Evolutionary conservation across 2,113 vertebrate species (phyloP).

Genomic region (Trochalopteron elliotii): DNA sequence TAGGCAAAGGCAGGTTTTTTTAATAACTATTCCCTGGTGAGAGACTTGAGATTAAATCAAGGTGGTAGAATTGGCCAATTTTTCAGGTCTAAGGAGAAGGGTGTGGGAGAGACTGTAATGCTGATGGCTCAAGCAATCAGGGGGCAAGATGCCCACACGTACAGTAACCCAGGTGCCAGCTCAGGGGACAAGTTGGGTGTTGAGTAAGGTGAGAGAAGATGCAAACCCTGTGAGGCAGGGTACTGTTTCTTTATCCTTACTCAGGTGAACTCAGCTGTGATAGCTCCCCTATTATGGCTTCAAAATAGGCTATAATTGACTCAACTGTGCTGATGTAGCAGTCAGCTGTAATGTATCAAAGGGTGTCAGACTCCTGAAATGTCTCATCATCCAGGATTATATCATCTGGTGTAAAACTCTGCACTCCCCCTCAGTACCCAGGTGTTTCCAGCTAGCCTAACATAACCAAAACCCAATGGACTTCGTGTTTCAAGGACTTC

Average conservation of each 20-base stretch:
- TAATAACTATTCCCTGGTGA: background rate
- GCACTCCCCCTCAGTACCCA: fast-evolving
- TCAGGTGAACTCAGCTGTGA: background rate
- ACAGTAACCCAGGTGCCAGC: background rate
- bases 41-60: background rate
- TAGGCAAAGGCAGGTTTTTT: background rate
- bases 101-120: background rate
- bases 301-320: background rate
- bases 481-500: background rate
- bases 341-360: background rate
- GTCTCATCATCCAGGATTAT: background rate
- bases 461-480: background rate
- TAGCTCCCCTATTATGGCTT: too few relatives aligned
- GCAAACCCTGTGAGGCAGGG: background rate
- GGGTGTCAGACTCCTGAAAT: background rate
- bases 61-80: too few relatives aligned
- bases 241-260: background rate
- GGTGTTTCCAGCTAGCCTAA: background rate
- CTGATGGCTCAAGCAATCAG: background rate
- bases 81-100: background rate
- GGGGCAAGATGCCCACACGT: background rate
- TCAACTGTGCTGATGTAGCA: fast-evolving
- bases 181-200: too few relatives aligned
- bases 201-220: background rate
- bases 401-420: background rate